These are phyloP conservation scores for Drosophila dives DNA, from an alignment of 2,888 invertebrate genomes.

Conservation along the genomic window DNA sequence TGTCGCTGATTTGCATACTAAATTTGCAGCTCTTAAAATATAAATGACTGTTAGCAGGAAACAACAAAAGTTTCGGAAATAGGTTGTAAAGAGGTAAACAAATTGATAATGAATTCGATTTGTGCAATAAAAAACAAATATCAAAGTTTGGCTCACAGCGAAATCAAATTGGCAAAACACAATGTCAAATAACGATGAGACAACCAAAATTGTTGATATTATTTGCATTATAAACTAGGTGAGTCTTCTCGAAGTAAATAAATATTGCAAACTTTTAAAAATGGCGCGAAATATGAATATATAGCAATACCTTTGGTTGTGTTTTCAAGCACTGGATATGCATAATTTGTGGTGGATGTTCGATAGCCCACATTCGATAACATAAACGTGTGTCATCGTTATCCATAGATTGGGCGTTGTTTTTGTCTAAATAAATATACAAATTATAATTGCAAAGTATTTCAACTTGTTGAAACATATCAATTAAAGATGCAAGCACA, in stretches of 20 bases:
- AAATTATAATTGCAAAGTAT: not conserved
- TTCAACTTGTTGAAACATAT: conserved; percentile 8
- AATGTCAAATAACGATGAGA: conserved; percentile 6
- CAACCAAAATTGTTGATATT: not conserved
- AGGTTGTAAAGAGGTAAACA: conserved; percentile 31
- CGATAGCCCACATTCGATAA: conserved; percentile 19
- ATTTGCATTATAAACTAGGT: not conserved
- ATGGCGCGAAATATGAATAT: conserved; percentile 1
- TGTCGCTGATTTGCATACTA: conserved; percentile 46
- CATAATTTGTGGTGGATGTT: conserved; percentile 8
- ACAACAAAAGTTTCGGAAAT: conserved; percentile 45
- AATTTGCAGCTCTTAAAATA: conserved; percentile 43
- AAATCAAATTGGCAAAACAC: not conserved
- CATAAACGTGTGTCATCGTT: conserved; percentile 16
- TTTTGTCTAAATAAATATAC: conserved; percentile 20
- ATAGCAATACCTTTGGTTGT: not conserved
- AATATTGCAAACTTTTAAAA: not conserved
- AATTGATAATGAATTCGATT: conserved; percentile 21
- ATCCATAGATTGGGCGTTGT: conserved; percentile 45
- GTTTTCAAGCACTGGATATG: not conserved
- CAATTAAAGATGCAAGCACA: conserved; percentile 37
- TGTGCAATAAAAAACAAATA: conserved; percentile 15
- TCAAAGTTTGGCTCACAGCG: conserved; percentile 23
- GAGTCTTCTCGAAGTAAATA: not conserved
- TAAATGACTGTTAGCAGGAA: conserved; percentile 47